A percentile compares a stretch with the other conserved stretches of the same genome.
Conservation (phyloP, 2,888 invertebrate species). For the Mactromeris polynyma region DNA sequence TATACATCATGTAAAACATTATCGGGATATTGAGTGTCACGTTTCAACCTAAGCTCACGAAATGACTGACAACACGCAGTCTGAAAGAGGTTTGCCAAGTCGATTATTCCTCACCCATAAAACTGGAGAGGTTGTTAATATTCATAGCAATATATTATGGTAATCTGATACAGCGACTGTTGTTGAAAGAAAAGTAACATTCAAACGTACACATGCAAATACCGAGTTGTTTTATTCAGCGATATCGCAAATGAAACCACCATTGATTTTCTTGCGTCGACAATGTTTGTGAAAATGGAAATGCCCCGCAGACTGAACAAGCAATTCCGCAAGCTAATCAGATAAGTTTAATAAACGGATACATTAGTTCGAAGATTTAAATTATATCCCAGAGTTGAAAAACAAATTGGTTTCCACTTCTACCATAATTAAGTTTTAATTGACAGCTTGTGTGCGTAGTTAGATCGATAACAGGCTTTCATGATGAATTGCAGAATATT, state of each 20-base stretch:
- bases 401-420: constrained; percentile 15
- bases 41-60: not conserved
- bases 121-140: constrained; percentile 8
- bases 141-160: constrained; percentile 29
- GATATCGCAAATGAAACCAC: constrained; percentile 26
- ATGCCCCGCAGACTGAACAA: constrained; percentile 11
- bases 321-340: constrained; percentile 21
- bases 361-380: constrained; percentile 3
- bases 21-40: not conserved
- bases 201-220: constrained; percentile 29
- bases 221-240: constrained; percentile 19
- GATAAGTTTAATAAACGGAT: constrained; percentile 21
- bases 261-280: constrained; percentile 24
- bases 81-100: not conserved
- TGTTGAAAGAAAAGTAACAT: constrained; percentile 28
- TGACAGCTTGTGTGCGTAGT: not conserved
- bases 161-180: constrained; percentile 6
- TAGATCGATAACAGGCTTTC: not conserved
- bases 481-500: not conserved
- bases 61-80: constrained; percentile 17
- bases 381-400: constrained; percentile 26
- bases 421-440: not conserved
- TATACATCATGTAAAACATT: not conserved
- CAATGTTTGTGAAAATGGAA: not conserved
- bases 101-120: not conserved